Evolutionary conservation across 2,113 vertebrate genomes (phyloP).

Genomic region (Sitta europaea): DNA sequence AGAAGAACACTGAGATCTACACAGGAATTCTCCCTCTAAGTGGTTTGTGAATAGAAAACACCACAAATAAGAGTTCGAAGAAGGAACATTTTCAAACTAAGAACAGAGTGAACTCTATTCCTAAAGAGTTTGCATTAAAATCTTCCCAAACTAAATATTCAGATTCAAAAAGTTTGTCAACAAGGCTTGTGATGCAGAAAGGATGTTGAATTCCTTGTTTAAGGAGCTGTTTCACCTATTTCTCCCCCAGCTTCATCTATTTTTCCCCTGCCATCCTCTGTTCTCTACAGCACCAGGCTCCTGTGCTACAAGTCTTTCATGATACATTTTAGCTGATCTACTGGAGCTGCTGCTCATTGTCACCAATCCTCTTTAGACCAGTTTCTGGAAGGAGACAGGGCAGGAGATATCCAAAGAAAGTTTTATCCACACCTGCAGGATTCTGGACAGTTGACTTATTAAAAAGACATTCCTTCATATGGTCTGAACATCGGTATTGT

Average conservation of each 20-base stretch:
- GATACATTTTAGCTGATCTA: background rate
- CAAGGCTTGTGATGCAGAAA: background rate
- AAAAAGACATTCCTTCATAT: background rate
- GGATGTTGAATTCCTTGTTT: background rate
- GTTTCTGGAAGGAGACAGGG: background rate
- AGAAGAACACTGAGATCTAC: background rate
- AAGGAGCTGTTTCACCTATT: background rate
- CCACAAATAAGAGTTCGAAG: background rate
- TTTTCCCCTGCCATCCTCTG: background rate
- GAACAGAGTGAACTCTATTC: background rate
- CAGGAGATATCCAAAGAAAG: background rate
- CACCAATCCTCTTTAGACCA: background rate
- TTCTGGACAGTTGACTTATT: background rate
- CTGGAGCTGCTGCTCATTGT: background rate
- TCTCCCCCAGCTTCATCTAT: background rate
- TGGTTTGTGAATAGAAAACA: background rate
- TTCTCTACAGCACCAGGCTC: background rate
- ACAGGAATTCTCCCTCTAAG: background rate
- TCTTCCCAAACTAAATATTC: background rate
- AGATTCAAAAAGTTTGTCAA: background rate
- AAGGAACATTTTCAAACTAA: background rate
- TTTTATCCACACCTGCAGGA: background rate
- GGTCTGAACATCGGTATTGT: background rate
- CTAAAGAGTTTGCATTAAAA: background rate
- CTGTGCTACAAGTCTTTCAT: background rate